Percentiles rank a stretch among this genome's conserved stretches.
Evolutionary conservation across 2,113 vertebrate genomes (phyloP).

Genomic region (Hirundichthys speculiger): DNA sequence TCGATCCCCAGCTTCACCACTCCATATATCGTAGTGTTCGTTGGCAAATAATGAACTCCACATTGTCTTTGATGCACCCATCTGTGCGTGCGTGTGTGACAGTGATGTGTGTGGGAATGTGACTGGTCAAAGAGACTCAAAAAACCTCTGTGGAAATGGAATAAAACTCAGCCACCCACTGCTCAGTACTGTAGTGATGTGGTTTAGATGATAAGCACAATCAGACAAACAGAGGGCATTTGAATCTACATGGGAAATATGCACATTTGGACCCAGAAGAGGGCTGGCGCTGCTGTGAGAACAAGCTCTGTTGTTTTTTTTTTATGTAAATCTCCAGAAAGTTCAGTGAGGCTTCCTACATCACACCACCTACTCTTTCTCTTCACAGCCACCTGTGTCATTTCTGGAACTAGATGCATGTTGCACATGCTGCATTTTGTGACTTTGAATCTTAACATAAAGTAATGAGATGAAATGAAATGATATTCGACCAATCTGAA

Average conservation of each 20-base stretch:
- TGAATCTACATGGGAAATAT: conserved; percentile 12
- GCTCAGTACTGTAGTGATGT: background rate
- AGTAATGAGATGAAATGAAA: background rate
- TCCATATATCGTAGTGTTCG: too few species aligned
- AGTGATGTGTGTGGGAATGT: background rate
- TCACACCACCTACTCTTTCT: conserved; percentile 32
- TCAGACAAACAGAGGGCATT: background rate
- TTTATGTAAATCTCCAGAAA: conserved; percentile 36
- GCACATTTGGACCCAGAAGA: background rate
- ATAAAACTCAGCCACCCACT: background rate
- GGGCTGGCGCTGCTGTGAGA: conserved; percentile 1
- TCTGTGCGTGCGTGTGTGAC: background rate
- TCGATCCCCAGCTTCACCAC: too few species aligned
- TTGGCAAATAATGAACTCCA: too few species aligned
- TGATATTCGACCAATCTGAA: background rate
- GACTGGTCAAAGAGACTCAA: background rate
- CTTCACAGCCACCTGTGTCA: conserved; percentile 12
- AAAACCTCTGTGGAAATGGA: background rate
- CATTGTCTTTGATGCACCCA: background rate
- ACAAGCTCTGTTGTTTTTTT: conserved; percentile 1
- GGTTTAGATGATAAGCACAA: conserved; percentile 10
- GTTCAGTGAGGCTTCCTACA: conserved; percentile 17
- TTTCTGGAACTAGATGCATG: background rate
- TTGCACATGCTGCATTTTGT: background rate
- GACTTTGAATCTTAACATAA: background rate